These are phyloP conservation scores for Lytechinus variegatus DNA, from an alignment of 35 echinoderm and acorn worm genomes.

Conservation along the genomic window DNA sequence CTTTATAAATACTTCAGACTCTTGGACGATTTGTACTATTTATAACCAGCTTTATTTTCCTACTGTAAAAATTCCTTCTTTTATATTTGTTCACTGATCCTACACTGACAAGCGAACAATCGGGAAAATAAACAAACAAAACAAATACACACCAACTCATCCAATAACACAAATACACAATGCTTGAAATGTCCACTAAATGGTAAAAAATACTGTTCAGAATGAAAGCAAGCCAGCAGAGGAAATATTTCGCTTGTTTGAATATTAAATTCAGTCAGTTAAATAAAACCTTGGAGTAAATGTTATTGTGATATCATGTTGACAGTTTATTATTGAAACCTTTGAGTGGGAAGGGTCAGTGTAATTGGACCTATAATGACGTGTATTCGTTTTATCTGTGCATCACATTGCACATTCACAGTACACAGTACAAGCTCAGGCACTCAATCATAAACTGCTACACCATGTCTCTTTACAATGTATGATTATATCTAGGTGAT, in stretches of 20 bases:
- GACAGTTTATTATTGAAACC: too few relatives aligned
- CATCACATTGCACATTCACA: too few relatives aligned
- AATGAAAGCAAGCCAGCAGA: not conserved
- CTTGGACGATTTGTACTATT: not conserved
- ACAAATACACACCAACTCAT: not conserved
- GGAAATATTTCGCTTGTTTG: not conserved
- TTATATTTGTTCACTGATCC: constrained; percentile 14
- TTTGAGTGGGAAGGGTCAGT: too few relatives aligned
- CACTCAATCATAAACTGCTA: too few relatives aligned
- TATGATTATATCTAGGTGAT: too few relatives aligned
- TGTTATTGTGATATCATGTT: too few relatives aligned
- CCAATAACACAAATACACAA: not conserved
- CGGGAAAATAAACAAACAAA: not conserved
- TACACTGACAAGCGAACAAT: not conserved
- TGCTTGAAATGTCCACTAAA: not conserved
- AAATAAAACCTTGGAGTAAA: too few relatives aligned
- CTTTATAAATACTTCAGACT: not conserved
- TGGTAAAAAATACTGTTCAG: too few relatives aligned
- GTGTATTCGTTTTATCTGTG: too few relatives aligned
- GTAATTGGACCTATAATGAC: too few relatives aligned
- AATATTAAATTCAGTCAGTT: not conserved
- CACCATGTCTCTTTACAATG: too few relatives aligned
- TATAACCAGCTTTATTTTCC: not conserved
- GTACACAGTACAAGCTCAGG: too few relatives aligned
- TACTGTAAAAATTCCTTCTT: not conserved